A percentile compares a stretch with the other conserved stretches of the same genome.
Conservation (phyloP, 2,888 invertebrate species). For the Mythimna vitellina region DNA sequence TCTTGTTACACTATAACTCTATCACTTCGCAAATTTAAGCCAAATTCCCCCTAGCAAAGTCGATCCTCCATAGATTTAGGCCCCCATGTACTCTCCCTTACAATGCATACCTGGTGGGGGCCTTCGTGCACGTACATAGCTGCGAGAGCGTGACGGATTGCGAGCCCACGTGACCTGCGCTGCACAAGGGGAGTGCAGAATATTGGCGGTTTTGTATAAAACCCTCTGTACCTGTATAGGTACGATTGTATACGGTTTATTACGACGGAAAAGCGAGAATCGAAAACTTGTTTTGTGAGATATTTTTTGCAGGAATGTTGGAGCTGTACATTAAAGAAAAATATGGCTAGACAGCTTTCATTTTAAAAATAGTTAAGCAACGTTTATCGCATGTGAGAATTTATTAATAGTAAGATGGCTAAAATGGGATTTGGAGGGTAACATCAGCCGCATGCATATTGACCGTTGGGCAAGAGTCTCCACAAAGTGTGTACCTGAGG, state of each 20-base stretch:
- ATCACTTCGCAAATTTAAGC: neutral
- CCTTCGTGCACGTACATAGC: slow-evolving; percentile 39
- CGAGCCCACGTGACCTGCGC: slow-evolving; percentile 50
- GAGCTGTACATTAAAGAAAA: neutral
- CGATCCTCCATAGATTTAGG: neutral
- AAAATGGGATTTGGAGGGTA: no score
- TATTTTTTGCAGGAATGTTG: slow-evolving; percentile 2
- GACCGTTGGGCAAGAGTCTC: no score
- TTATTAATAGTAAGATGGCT: neutral
- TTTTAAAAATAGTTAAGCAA: neutral
- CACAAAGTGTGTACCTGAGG: no score
- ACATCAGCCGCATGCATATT: no score
- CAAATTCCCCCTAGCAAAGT: neutral
- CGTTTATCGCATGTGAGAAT: neutral
- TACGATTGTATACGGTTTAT: slow-evolving; percentile 27
- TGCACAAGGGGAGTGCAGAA: slow-evolving; percentile 29
- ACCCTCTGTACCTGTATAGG: no score
- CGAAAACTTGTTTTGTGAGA: neutral
- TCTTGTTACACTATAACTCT: neutral
- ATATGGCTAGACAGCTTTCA: neutral
- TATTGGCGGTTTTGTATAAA: slow-evolving; percentile 31
- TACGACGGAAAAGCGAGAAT: neutral
- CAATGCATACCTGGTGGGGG: slow-evolving; percentile 22
- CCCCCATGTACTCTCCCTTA: neutral
- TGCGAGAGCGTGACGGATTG: slow-evolving; percentile 49